These are phyloP conservation scores for Pantherophis alleghaniensis DNA, from an alignment of 2,797 vertebrate genomes.

Conservation along the genomic window DNA sequence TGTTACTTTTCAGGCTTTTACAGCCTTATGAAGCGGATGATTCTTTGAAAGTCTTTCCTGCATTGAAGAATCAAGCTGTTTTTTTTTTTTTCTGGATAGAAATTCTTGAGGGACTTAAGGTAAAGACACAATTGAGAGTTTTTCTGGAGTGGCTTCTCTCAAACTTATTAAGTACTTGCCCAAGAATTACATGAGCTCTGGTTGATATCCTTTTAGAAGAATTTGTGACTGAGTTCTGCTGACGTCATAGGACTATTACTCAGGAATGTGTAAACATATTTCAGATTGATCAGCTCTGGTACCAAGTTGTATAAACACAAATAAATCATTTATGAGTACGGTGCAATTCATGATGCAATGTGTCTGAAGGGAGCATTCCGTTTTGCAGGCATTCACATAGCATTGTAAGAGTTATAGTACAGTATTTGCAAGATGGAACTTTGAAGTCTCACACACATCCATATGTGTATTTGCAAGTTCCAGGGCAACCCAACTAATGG, in stretches of 20 bases:
- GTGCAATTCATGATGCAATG: not conserved
- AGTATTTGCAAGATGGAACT: not conserved
- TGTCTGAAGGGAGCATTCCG: not conserved
- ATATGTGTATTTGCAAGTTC: not conserved
- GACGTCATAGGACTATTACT: not conserved
- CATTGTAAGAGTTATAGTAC: not conserved
- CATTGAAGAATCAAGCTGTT: not conserved
- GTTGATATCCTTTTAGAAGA: not conserved
- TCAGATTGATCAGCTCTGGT: not conserved
- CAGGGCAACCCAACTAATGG: not conserved
- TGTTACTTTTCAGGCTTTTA: not conserved
- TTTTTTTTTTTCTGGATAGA: not conserved
- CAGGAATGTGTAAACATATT: not conserved
- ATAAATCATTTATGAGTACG: no score
- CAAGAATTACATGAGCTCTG: not conserved
- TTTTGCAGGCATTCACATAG: not conserved
- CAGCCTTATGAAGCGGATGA: not conserved
- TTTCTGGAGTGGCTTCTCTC: not conserved
- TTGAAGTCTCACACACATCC: not conserved
- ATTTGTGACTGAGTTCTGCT: not conserved
- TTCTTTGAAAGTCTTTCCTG: not conserved
- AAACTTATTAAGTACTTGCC: not conserved
- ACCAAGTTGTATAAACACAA: not conserved
- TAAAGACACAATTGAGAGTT: not conserved
- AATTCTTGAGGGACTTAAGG: not conserved